Evolutionary conservation across 2,888 invertebrate genomes (phyloP).

Genomic region (Acanthoscelides obtectus): DNA sequence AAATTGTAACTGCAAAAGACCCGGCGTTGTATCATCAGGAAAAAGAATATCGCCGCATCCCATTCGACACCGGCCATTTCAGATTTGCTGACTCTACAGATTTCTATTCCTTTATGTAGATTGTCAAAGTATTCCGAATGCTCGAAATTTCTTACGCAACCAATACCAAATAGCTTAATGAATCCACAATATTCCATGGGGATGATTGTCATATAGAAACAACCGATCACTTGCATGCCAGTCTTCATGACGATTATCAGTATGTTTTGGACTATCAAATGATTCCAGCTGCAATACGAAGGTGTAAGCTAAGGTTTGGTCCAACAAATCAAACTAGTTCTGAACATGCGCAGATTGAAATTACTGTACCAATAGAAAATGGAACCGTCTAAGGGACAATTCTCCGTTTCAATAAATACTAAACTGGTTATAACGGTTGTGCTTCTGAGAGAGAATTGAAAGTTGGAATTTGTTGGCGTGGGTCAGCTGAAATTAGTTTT

Average conservation of each 20-base stretch:
- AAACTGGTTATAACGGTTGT: no score
- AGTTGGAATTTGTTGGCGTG: no score
- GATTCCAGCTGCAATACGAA: neutral
- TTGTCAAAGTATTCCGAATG: neutral
- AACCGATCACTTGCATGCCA: neutral
- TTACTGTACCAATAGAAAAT: no score
- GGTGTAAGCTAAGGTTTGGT: no score
- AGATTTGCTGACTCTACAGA: neutral
- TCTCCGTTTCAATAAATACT: no score
- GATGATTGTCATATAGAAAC: neutral
- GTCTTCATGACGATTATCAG: neutral
- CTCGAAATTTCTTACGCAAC: neutral
- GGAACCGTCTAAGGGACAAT: no score
- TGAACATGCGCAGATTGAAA: no score
- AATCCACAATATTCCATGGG: neutral
- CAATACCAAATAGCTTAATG: neutral
- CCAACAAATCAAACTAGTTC: no score
- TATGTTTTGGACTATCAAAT: neutral
- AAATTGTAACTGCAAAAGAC: conserved; percentile 1
- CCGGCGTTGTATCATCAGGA: neutral
- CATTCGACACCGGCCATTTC: neutral
- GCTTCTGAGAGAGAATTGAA: no score
- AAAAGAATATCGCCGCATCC: neutral
- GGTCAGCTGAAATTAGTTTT: no score
- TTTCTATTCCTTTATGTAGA: neutral